Percentiles rank a stretch among this genome's conserved stretches.
These are phyloP conservation scores for Dysidea cf. avara DNA, from an alignment of 37 sponge, comb jelly and placozoan genomes.

Conservation along the genomic window DNA sequence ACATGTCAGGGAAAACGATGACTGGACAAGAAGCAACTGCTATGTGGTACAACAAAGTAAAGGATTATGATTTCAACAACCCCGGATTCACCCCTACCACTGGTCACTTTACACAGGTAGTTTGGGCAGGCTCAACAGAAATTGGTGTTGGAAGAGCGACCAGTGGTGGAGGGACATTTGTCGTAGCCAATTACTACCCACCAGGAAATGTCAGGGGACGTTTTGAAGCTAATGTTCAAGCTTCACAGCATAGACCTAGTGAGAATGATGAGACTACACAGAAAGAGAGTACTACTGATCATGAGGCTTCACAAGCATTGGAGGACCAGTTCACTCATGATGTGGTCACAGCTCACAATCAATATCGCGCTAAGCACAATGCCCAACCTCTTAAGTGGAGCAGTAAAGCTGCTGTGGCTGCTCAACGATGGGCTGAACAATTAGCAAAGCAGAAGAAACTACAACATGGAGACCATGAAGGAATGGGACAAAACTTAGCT, in stretches of 20 bases:
- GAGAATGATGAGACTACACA: too few species aligned
- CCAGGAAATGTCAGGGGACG: conserved; percentile 75
- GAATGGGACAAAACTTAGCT: conserved; percentile 88
- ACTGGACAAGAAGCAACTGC: conserved; percentile 47
- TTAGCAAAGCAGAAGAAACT: conserved; percentile 58
- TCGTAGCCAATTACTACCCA: conserved; percentile 78
- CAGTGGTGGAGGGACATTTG: conserved; percentile 42
- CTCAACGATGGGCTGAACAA: conserved; percentile 83
- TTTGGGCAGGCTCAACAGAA: conserved; percentile 83
- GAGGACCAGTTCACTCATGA: conserved; percentile 46
- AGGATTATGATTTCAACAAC: conserved; percentile 68
- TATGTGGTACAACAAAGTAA: conserved; percentile 83
- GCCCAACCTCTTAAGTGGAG: conserved; percentile 69
- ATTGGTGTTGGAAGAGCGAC: conserved; percentile 53
- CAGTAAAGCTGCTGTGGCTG: conserved; percentile 45
- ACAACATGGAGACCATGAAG: conserved; percentile 64
- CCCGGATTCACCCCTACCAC: conserved; percentile 71
- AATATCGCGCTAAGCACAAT: conserved; percentile 67
- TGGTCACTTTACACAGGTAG: conserved; percentile 96
- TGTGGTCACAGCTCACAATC: conserved; percentile 72
- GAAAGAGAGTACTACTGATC: too few species aligned
- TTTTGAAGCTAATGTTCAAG: conserved; percentile 62
- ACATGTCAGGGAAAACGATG: conserved; percentile 47
- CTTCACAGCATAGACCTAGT: conserved; percentile 10
- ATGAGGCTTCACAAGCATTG: too few species aligned